Conservation (phyloP, 1,140 invertebrate species). For the Drosophila mauritiana region DNA sequence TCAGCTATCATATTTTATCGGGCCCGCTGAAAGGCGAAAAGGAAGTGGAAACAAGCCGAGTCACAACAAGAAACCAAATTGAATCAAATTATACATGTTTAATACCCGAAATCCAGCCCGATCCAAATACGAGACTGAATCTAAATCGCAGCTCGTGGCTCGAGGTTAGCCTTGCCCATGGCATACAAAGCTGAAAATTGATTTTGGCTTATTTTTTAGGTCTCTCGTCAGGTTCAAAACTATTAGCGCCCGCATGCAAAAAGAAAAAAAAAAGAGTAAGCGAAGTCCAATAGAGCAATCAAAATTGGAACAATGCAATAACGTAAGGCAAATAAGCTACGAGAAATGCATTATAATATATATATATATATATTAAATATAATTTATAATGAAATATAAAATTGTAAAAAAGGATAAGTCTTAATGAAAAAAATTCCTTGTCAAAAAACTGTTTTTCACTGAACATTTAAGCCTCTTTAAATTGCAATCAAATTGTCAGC, state of each 20-base stretch:
- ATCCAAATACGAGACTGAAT: slow-evolving; percentile 12
- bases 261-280: background rate
- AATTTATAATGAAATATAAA: background rate
- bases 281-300: slow-evolving; percentile 39
- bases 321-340: slow-evolving; percentile 29
- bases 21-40: slow-evolving; percentile 21
- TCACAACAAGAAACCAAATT: slow-evolving; percentile 33
- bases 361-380: background rate
- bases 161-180: slow-evolving; percentile 46
- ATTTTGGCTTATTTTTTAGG: slow-evolving; percentile 26
- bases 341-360: slow-evolving; percentile 7
- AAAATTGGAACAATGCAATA: slow-evolving; percentile 47
- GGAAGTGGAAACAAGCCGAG: slow-evolving; percentile 37
- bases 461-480: background rate
- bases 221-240: slow-evolving; percentile 41
- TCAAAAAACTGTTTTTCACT: background rate
- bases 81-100: slow-evolving; percentile 18
- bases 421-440: background rate
- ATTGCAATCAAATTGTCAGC: background rate
- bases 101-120: slow-evolving; percentile 10
- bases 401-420: background rate
- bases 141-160: slow-evolving; percentile 33
- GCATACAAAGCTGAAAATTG: slow-evolving; percentile 44
- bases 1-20: slow-evolving; percentile 27
- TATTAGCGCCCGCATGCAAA: slow-evolving; percentile 51